Evolutionary conservation across 2,797 vertebrate genomes (phyloP), one percentile per base, ranked within the genome.

Genomic region (Valencia hispanica): DNA sequence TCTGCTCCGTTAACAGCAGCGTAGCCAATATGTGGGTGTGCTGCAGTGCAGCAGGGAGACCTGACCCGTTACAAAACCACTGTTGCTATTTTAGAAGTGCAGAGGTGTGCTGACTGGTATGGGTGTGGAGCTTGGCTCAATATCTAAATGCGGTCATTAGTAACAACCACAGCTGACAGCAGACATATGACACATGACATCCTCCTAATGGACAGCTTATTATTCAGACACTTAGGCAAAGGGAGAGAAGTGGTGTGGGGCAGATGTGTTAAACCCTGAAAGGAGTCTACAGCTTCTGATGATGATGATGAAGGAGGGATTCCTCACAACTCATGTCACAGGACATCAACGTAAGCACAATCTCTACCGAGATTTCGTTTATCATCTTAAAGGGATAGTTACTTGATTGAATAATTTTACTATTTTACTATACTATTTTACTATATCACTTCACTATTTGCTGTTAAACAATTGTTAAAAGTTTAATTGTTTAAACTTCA

Each of bases 1-100:
- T 87, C 27, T 74, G 77, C 89, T 87, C 30, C 0, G 72, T 43
- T 80, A 74, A 68, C 78, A 84, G 79, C 79, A 81, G 76, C 66
- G 63, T 71, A 20, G 63, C 70, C 70, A 83, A 83, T 63, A 77
- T 84, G 87, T 87, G 88, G 88, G 88, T 80, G 89, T 89, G 88
- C 90, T 88, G 88, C 91, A 91, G 79, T 91, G 91, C 89, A 91
- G 92, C 87, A 90, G 83, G 84, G 85, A 91, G 73, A 79, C 79
- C 87, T 82, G 79, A 83, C 86, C 87, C 79, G 17, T 88, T 86
- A 90, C 83, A 84, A 86, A 88, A 87, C 70, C 77, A 74, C 77
- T 70, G 72, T 27, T 90, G 85, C 89, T 89, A 90, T 93, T 92
- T 80, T 41, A 65, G 53, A 78, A 82, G 78, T 78, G 70, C 50